Percentiles rank a stretch among this genome's conserved stretches.
Evolutionary conservation across 30 jellyfish, hydroid and myxozoan species (phyloP).

Genomic region (Hydra vulgaris): DNA sequence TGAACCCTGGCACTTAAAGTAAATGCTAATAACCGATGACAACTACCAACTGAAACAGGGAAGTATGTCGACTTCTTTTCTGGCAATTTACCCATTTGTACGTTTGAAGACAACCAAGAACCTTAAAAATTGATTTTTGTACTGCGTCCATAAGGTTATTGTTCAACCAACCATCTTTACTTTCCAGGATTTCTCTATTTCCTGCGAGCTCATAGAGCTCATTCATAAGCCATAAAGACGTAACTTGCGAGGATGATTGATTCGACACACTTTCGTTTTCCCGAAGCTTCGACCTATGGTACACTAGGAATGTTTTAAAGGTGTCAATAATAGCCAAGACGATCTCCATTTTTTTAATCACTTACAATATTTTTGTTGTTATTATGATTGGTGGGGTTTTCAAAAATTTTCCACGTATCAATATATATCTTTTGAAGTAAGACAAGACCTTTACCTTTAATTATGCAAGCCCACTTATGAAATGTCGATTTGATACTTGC

Average conservation of each 20-base stretch:
- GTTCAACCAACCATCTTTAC: too few species aligned
- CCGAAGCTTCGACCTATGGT: conserved; percentile 3
- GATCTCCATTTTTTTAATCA: too few species aligned
- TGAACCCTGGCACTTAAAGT: conserved; percentile 14
- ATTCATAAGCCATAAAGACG: conserved; percentile 7
- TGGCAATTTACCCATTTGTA: background rate
- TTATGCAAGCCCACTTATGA: too few species aligned
- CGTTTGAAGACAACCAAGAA: conserved; percentile 9
- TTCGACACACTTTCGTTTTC: conserved; percentile 5
- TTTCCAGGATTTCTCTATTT: conserved; percentile 6
- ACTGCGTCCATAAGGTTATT: conserved; percentile 17
- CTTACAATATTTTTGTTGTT: too few species aligned
- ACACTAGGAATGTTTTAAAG: background rate
- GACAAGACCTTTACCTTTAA: too few species aligned
- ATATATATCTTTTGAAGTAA: too few species aligned
- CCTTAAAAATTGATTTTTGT: conserved; percentile 5
- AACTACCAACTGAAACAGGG: conserved; percentile 3
- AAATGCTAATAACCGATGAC: background rate
- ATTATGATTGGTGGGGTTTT: too few species aligned
- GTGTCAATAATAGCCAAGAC: too few species aligned
- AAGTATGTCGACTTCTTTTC: background rate
- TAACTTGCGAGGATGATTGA: background rate
- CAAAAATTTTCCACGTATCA: too few species aligned
- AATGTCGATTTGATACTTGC: conserved; percentile 11
- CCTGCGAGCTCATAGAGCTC: background rate